Conservation (phyloP, 1,140 invertebrate species). For the Euglossa dilemma region DNA sequence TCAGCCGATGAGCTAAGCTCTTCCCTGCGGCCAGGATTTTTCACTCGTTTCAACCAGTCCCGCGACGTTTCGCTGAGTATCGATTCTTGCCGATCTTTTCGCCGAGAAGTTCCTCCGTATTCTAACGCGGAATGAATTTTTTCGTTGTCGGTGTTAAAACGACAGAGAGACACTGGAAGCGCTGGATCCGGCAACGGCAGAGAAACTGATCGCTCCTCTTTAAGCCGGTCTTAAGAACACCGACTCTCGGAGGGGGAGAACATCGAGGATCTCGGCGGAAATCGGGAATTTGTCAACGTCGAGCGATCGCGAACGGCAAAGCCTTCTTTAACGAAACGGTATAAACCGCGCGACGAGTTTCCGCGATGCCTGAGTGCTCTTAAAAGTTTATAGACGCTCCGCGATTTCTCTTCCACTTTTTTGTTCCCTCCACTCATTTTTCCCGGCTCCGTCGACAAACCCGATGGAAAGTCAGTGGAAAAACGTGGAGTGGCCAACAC, state of each 20-base stretch:
- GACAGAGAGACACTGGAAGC: neutral
- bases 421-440: neutral
- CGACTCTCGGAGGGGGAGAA: neutral
- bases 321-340: neutral
- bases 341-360: conserved; percentile 1
- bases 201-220: neutral
- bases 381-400: neutral
- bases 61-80: neutral
- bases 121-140: neutral
- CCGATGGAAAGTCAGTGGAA: neutral
- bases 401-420: neutral
- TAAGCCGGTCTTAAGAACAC: neutral
- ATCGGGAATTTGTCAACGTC: neutral
- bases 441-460: neutral
- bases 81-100: too few relatives aligned
- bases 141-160: neutral
- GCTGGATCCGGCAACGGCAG: too few relatives aligned
- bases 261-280: neutral
- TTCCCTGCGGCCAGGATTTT: neutral
- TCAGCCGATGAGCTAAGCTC: neutral
- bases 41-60: neutral
- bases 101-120: too few relatives aligned
- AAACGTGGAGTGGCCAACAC: neutral
- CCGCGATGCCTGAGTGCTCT: neutral
- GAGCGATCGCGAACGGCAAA: neutral